Conservation (phyloP, 23 tunicate species). For the Corella eumyota region DNA sequence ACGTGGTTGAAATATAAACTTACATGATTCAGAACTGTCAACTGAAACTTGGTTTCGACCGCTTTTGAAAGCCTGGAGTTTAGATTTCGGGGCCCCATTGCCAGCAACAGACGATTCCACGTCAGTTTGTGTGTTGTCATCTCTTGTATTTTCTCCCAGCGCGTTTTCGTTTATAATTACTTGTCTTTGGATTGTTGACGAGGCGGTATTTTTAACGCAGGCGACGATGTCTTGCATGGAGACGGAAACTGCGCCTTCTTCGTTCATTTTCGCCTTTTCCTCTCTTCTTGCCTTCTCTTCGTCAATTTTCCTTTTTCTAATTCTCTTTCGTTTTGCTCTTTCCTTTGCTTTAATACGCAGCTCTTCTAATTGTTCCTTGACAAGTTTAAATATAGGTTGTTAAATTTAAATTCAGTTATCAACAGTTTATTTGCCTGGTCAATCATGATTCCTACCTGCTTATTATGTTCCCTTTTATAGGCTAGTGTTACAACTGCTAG, state of each 20-base stretch:
- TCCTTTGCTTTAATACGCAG: constrained; percentile 63
- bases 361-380: constrained; percentile 45
- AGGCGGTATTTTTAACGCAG: not conserved
- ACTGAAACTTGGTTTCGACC: constrained; percentile 25
- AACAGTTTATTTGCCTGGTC: too few species aligned
- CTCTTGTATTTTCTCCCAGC: not conserved
- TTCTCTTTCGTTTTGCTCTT: constrained; percentile 41
- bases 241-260: too few species aligned
- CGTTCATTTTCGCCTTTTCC: too few species aligned
- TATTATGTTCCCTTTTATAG: constrained; percentile 78
- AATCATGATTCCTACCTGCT: too few species aligned
- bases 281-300: constrained; percentile 2
- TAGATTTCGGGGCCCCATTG: constrained; percentile 11
- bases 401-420: too few species aligned
- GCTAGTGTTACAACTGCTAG: constrained; percentile 93
- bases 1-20: too few species aligned
- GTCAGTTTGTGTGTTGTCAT: not conserved
- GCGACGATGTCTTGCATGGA: constrained; percentile 6
- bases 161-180: too few species aligned
- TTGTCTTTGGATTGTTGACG: not conserved
- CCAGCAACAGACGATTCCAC: not conserved
- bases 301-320: constrained; percentile 27
- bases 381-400: too few species aligned
- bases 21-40: constrained; percentile 54
- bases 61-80: constrained; percentile 1